Percentiles rank a stretch among this genome's conserved stretches.
Conservation (phyloP, 2,797 vertebrate genomes). For the Gadopsis bispinosus region DNA sequence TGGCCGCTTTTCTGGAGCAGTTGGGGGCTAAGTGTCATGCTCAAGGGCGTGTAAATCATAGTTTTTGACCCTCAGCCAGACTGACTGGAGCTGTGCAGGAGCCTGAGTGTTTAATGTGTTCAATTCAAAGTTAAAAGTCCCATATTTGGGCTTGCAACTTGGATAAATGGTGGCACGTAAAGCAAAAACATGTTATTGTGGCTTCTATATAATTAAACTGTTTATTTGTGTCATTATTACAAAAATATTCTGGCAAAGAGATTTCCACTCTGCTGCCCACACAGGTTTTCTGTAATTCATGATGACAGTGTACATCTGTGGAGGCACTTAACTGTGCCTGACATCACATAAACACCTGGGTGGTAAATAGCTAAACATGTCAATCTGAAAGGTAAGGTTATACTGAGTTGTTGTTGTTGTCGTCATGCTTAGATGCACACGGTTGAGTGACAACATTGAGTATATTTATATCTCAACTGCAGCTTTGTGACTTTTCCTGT, state of each 20-base stretch:
- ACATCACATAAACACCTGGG: not conserved
- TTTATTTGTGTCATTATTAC: constrained; percentile 1
- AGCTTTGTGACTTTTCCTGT: not conserved
- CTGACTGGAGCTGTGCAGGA: not conserved
- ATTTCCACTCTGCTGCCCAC: constrained; percentile 15
- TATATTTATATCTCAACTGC: not conserved
- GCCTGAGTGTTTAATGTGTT: constrained; percentile 1
- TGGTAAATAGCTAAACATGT: not conserved
- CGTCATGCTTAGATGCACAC: not conserved
- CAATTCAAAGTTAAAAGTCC: not conserved
- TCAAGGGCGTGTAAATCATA: constrained; percentile 21
- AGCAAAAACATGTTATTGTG: not conserved
- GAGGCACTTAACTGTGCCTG: not conserved
- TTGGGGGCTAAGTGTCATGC: constrained; percentile 12
- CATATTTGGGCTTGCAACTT: not conserved
- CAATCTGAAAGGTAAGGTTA: not conserved
- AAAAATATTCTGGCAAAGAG: not conserved
- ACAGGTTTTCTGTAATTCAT: not conserved
- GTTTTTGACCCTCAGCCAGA: not conserved
- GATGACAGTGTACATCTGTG: not conserved
- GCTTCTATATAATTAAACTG: not conserved
- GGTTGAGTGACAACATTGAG: not conserved
- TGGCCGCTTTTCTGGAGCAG: constrained; percentile 6
- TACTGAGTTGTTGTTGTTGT: not conserved
- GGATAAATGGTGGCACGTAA: not conserved